A percentile compares a stretch with the other conserved stretches of the same genome.
phyloP scores from a whole-genome alignment of 1,140 invertebrate genomes.

The Pollicipes pollicipes region DNA sequence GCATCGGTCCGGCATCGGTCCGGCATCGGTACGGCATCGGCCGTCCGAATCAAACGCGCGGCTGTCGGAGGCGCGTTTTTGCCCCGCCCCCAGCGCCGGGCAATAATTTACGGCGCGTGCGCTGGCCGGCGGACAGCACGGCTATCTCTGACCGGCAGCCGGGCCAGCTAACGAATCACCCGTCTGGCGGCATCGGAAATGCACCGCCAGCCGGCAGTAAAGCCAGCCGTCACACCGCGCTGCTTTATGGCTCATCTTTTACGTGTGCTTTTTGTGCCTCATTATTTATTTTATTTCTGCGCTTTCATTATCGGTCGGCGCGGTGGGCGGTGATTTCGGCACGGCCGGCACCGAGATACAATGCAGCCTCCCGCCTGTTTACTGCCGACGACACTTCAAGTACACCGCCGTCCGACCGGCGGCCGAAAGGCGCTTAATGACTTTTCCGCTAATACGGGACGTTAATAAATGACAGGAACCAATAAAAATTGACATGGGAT shows the following conservation, averaged over 20 bases:
- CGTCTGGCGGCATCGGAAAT: neutral
- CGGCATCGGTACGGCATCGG: neutral
- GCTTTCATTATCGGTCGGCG: neutral
- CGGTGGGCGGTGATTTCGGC: neutral
- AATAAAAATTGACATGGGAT: neutral
- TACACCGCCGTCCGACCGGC: neutral
- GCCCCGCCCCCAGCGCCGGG: neutral
- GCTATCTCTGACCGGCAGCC: no score
- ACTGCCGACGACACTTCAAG: neutral
- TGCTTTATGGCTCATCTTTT: neutral
- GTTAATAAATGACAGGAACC: neutral
- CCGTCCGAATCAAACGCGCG: neutral
- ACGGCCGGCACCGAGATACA: neutral
- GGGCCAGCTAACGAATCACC: neutral
- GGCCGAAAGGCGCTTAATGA: neutral
- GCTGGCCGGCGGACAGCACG: no score
- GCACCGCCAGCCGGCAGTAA: neutral
- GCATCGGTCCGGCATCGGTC: neutral
- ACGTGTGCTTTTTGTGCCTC: neutral
- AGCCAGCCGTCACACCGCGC: neutral
- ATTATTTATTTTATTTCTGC: neutral
- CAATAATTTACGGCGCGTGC: neutral
- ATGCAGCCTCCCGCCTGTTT: neutral
- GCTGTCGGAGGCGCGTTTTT: neutral
- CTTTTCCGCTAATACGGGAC: neutral